Base-by-base conservation (phyloP, 2,113 vertebrate genomes). In the Elaphurus davidianus region DNA sequence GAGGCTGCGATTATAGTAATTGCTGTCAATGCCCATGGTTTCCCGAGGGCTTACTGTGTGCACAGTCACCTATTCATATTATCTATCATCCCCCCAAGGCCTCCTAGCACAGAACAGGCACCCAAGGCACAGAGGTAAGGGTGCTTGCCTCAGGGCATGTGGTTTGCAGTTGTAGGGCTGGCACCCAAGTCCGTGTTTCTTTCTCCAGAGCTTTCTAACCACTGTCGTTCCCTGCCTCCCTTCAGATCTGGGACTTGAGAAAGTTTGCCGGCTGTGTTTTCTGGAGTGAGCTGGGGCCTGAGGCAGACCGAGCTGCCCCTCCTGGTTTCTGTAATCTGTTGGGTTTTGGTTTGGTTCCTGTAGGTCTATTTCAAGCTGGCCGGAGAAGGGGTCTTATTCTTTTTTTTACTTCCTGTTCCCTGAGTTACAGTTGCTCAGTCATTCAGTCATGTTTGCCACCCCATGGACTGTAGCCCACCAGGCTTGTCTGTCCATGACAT, bases 151-250 rank as follows among this genome's bases (percentile, higher is more conserved):
- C 86, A 33, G 76, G 91, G 64, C 50, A 14, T 1, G 3, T 45
- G 0, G 2, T 60, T 43, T 55, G 25, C 57, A 43, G 33, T 19
- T 0, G 0, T 2, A 13, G 15, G 16, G 2, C 62, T 45, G 89
- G 11, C 14, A 6, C 17, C 40, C 2, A 0, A 27, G 47, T 30
- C 64, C 11, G 4, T 14, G 11, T 1, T 17, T 14, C 45, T 64
- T 62, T 87, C 67, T 97, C 50, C 62, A 28, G 4, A 79, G 79
- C 40, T 36, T 21, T 7, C 30, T 40, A 11, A 17, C 25, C 30
- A 19, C 30, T 36, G 76, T 21, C 13, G 16, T 60, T 74, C 36
- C 16, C 30, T 10, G 57, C 17, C 43, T 82, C 8, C 13, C 76
- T 59, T 59, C 23, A 6, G 6, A 45, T n/a, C 71, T 47, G 60